Evolutionary conservation across 1,140 invertebrate species (phyloP).

Genomic region (Alviniconcha marisindica): DNA sequence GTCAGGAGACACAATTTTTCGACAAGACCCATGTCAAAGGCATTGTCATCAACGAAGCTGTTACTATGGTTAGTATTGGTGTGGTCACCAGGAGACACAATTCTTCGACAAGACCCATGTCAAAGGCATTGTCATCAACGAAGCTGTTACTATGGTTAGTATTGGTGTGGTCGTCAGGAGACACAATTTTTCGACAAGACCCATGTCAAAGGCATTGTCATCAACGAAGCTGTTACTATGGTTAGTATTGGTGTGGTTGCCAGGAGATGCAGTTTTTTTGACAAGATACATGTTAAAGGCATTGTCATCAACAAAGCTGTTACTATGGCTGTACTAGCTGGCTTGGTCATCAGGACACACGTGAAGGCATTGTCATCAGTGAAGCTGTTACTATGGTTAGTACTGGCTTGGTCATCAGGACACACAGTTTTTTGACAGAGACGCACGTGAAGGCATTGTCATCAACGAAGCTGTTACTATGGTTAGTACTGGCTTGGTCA

Average conservation of each 20-base stretch:
- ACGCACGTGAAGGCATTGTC: slow-evolving; percentile 8
- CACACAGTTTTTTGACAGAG: slow-evolving; percentile 28
- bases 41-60: slow-evolving; percentile 30
- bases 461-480: too few species aligned
- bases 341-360: too few species aligned
- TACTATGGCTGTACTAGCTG: slow-evolving; percentile 24
- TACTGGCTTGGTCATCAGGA: slow-evolving; percentile 6
- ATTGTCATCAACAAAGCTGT: slow-evolving; percentile 32
- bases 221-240: too few species aligned
- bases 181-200: too few species aligned
- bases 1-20: slow-evolving; percentile 22
- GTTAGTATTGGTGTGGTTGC: slow-evolving; percentile 23
- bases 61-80: too few species aligned
- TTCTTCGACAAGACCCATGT: too few species aligned
- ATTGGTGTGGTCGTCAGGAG: too few species aligned
- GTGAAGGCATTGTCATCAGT: slow-evolving; percentile 29
- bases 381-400: slow-evolving; percentile 32
- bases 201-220: too few species aligned
- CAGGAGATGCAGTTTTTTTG: slow-evolving; percentile 30
- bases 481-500: too few species aligned
- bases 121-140: too few species aligned
- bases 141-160: too few species aligned
- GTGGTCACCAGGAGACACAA: too few species aligned
- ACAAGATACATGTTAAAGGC: slow-evolving; percentile 3
- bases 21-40: slow-evolving; percentile 13